Conservation (phyloP, 2,888 invertebrate species). For the Tetragnatha montana region DNA sequence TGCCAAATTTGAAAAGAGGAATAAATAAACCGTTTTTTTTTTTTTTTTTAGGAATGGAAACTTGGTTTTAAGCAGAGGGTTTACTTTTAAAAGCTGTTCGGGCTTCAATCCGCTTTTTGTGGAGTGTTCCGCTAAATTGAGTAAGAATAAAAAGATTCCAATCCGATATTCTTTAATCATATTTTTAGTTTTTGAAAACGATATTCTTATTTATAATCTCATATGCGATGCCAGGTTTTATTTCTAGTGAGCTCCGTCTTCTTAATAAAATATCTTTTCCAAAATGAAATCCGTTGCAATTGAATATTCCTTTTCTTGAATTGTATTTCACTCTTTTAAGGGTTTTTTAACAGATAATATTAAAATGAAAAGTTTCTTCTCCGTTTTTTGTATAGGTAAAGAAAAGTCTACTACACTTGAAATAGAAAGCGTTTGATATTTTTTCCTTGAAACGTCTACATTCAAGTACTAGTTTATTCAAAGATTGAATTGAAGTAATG, state of each 20-base stretch:
- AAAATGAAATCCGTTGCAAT: not conserved
- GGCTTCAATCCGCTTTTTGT: not conserved
- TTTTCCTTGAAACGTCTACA: no score
- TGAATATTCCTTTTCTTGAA: not conserved
- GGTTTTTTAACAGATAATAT: not conserved
- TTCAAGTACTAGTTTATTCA: no score
- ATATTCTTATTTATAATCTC: not conserved
- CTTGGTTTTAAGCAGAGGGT: not conserved
- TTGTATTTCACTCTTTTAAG: not conserved
- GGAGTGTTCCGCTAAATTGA: not conserved
- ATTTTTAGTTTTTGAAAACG: not conserved
- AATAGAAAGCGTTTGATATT: no score
- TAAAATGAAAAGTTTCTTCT: not conserved
- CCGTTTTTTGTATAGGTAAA: not conserved
- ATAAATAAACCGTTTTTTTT: conserved; percentile 9
- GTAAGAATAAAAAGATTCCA: not conserved
- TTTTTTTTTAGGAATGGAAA: not conserved
- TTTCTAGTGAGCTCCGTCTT: not conserved
- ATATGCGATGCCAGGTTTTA: not conserved
- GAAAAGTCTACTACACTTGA: not conserved
- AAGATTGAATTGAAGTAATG: no score
- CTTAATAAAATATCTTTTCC: not conserved
- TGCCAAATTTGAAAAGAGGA: conserved; percentile 13
- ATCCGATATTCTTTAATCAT: not conserved
- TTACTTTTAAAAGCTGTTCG: not conserved